Evolutionary conservation across 2,888 invertebrate species (phyloP), one percentile per base, ranked within the genome.

Genomic region (Alsophila aescularia): DNA sequence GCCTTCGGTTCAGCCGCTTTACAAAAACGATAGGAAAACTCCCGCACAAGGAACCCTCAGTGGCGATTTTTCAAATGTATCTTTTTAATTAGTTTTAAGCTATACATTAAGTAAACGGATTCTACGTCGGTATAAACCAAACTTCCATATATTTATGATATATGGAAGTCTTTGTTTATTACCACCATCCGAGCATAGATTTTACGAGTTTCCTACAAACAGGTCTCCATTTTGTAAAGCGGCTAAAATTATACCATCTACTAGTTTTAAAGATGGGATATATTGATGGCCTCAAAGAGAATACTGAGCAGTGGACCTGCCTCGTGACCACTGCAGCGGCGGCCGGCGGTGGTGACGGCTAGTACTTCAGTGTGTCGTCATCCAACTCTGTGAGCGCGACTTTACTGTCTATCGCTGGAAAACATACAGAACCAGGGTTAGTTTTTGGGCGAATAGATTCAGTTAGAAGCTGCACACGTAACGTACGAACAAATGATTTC

Each of bases 401-500:
- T 75, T 90, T 90, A 90, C 87, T 88, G 90, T 89, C 90, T 86
- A 88, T 90, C 90, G 74, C 90, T 90, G 85, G 2, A 81, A 84
- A 59, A 50, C 1, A 31, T 14, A 54, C 12, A 12, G n/a, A 41
- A 14, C 21, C 2, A 1, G 16, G 15, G 2, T 16, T 10, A 16
- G 35, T 9, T 16, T 3, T 4, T n/a, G n/a, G 2, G 16, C 5
- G n/a, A 6, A 10, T 1, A 13, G n/a, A 7, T 6, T 24, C 5
- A 5, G 24, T 24, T 8, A 5, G 7, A 24, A 24, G 24, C 24
- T 7, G 24, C 4, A 24, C 24, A 24, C 24, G 8, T n/a, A n/a
- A n/a, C n/a, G n/a, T n/a, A n/a, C n/a, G n/a, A n/a, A n/a, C n/a
- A n/a, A n/a, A n/a, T n/a, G n/a, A n/a, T n/a, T n/a, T n/a, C n/a